phyloP scores from a whole-genome alignment of 2,888 invertebrate genomes.

The Mythimna pallens region DNA sequence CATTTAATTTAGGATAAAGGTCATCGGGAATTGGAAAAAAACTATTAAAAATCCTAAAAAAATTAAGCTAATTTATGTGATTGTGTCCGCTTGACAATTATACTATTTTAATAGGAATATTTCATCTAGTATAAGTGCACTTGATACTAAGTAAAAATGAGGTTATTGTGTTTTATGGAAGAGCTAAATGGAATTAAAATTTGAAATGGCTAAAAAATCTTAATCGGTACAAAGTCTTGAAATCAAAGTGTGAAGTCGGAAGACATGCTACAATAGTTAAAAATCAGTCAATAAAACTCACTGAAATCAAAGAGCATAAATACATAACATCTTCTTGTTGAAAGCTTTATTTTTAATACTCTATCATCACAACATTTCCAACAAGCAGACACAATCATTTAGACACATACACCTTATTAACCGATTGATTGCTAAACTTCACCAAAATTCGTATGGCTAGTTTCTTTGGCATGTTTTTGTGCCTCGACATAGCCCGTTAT shows the following conservation, averaged over 20 bases:
- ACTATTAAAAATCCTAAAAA: conserved; percentile 61
- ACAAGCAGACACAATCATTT: conserved; percentile 65
- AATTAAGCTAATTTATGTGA: conserved; percentile 60
- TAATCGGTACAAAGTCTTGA: background rate
- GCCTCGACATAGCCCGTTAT: conserved; percentile 96
- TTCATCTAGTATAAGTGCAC: conserved; percentile 55
- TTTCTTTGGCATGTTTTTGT: conserved; percentile 95
- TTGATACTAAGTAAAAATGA: conserved; percentile 53
- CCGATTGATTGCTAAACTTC: conserved; percentile 91
- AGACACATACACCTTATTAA: conserved; percentile 38
- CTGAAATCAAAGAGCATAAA: conserved; percentile 16
- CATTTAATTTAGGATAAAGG: conserved; percentile 44
- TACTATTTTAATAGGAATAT: conserved; percentile 56
- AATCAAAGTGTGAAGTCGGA: conserved; percentile 11
- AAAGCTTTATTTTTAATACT: conserved; percentile 50
- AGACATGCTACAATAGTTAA: conserved; percentile 25
- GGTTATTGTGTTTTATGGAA: conserved; percentile 42
- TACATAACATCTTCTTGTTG: conserved; percentile 35
- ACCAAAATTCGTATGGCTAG: conserved; percentile 95
- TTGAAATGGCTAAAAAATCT: conserved; percentile 9
- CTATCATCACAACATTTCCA: conserved; percentile 28
- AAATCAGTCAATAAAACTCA: conserved; percentile 46
- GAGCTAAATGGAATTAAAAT: background rate
- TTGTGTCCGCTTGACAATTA: conserved; percentile 56
- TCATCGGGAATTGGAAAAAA: conserved; percentile 50